Evolutionary conservation across 2,113 vertebrate genomes (phyloP).

Genomic region (Microtus richardsoni): DNA sequence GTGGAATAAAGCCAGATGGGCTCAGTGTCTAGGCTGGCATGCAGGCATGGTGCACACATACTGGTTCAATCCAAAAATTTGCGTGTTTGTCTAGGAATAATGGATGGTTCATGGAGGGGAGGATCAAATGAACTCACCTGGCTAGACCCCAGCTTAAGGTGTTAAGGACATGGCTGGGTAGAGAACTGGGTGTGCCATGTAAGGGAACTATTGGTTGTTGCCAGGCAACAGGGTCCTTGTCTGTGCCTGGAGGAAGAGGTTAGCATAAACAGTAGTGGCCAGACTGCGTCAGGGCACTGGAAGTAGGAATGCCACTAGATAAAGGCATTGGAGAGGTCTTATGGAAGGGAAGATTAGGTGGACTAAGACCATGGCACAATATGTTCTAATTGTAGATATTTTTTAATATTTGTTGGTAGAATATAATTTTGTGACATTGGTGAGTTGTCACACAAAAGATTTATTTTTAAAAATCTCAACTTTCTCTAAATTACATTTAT

Average conservation of each 20-base stretch:
- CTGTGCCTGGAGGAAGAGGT: not conserved
- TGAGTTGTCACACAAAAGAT: constrained; percentile 74
- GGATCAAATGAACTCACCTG: not conserved
- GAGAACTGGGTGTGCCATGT: not conserved
- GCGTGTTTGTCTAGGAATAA: not conserved
- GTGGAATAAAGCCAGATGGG: not conserved
- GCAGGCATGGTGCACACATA: not conserved
- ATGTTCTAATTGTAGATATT: not conserved
- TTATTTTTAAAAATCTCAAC: constrained; percentile 73
- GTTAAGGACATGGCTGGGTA: not conserved
- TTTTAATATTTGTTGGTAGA: constrained; percentile 58
- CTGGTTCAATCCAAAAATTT: not conserved
- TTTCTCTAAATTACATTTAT: not conserved
- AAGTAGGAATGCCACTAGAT: not conserved
- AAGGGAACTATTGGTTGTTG: not conserved
- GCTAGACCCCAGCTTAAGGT: not conserved
- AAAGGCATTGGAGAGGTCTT: not conserved
- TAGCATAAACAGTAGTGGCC: not conserved
- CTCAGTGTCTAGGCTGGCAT: not conserved
- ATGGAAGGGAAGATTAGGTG: not conserved
- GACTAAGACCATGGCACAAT: not conserved
- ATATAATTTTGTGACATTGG: constrained; percentile 81
- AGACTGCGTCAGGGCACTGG: not conserved
- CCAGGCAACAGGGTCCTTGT: not conserved
- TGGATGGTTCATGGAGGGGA: not conserved